phyloP scores from a whole-genome alignment of 2,888 invertebrate genomes.

The Pachycephus smyrnensis region DNA sequence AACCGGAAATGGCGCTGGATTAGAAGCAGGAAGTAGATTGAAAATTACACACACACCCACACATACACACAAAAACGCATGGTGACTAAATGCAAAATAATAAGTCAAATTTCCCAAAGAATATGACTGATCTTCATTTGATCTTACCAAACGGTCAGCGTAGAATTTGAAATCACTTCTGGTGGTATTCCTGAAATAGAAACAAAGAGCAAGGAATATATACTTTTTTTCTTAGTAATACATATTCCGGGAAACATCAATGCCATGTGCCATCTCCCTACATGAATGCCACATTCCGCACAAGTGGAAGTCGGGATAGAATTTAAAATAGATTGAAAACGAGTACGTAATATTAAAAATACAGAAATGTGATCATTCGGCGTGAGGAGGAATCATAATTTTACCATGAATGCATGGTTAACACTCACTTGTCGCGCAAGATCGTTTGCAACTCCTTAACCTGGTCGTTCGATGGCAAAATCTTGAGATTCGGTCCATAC shows the following conservation, averaged over 20 bases:
- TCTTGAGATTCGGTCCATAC: slow-evolving; percentile 78
- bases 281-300: background rate
- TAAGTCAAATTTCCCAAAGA: background rate
- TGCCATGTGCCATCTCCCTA: slow-evolving; percentile 11
- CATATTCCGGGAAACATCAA: background rate
- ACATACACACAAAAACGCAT: slow-evolving; percentile 7
- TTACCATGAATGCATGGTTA: background rate
- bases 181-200: slow-evolving; percentile 82
- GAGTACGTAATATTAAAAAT: background rate
- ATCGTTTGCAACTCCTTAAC: slow-evolving; percentile 88
- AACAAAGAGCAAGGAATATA: slow-evolving; percentile 16
- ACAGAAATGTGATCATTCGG: background rate
- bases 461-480: slow-evolving; percentile 82
- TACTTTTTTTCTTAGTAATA: background rate
- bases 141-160: slow-evolving; percentile 87
- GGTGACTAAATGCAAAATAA: slow-evolving; percentile 3
- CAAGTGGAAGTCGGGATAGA: background rate
- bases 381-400: background rate
- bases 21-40: background rate
- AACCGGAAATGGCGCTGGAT: background rate
- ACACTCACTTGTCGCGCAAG: slow-evolving; percentile 83
- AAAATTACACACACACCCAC: slow-evolving; percentile 5
- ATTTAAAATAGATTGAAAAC: background rate
- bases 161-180: slow-evolving; percentile 98
- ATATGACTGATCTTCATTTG: slow-evolving; percentile 7